Evolutionary conservation across 2,888 invertebrate species (phyloP), one percentile per base, ranked within the genome.

Genomic region (Eupithecia tripunctaria): DNA sequence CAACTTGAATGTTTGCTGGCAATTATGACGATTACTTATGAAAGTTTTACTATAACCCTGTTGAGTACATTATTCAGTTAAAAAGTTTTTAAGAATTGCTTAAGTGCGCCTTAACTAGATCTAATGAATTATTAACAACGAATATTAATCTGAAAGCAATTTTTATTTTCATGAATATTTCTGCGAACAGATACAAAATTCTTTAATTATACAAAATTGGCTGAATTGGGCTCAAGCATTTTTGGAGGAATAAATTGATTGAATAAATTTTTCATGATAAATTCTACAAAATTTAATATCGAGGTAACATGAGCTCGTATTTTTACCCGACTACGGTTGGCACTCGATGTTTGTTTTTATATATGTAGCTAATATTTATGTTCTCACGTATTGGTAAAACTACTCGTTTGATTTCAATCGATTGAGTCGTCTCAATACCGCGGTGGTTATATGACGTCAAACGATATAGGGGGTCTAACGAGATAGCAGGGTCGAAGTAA

Each of bases 1-100:
- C 70, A 69, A 70, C 59, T 70, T 67, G 25, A 59, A 74, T 68
- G 43, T 76, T 74, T 21, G 32, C 64, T 25, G 2, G 25, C 27
- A 70, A 70, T 72, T 75, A 67, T 60, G 21, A 66, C 29, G 43
- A 70, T 68, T 68, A 72, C 32, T 32, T 32, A 4, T 67, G 29
- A 72, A 70, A 72, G 18, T 63, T 56, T 15, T 25, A 64, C 66
- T 68, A 67, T 70, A 73, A 62, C 66, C 60, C 64, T 68, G 47
- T 60, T 67, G 14, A 25, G 12, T 25, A 67, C n/a, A 70, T 14
- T 41, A 70, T 14, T 41, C 66, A 68, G 41, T 73, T 60, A 4
- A 29, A 71, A 73, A 64, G n/a, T n/a, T 71, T 73, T 73, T 62
- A 67, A 43, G 15, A 29, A 51, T 60, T 70, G 7, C 64, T 67